Evolutionary conservation across 2,888 invertebrate genomes (phyloP), one percentile per base, ranked within the genome.

Genomic region (Athetis lepigone): DNA sequence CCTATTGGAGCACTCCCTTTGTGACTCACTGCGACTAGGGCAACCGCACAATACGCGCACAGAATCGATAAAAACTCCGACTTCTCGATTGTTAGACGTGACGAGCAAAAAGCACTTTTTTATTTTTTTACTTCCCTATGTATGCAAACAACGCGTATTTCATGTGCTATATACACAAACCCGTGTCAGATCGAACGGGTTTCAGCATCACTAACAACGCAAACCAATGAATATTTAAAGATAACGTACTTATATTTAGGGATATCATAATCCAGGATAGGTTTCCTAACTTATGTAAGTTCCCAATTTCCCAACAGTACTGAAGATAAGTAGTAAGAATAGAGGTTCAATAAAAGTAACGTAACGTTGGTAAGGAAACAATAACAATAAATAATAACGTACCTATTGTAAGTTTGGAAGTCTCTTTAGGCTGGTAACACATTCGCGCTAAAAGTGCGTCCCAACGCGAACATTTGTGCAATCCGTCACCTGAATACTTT

Each of bases 401-500:
- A 8, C 23, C 23, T 64, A 64, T 54, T 33, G 29, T 39, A 51
- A 55, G 9, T 68, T 67, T 42, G 33, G n/a, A 49, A 40, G 43
- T 69, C 61, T 45, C 42, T 46, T 52, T 37, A 57, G 19, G 52
- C 39, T 59, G 72, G 70, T 49, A 39, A 51, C 51, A 65, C 59
- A 65, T 66, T 64, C 46, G 18, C 45, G 66, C 59, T 71, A 71
- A 58, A 58, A 59, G 59, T 70, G 36, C 43, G 71, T 59, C 65
- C 42, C 51, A 7, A 27, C 59, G 45, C 43, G 61, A 58, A 50
- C 46, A 55, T 67, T 72, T 45, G 55, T 47, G 54, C 60, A 67
- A 75, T 75, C 60, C 67, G 71, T 75, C 63, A 47, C 25, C 29
- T 70, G 64, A 77, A 77, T 77, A 77, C 70, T 77, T 74, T 47